Conservation (phyloP, 2,113 vertebrate species). For the Sorex fumeus region DNA sequence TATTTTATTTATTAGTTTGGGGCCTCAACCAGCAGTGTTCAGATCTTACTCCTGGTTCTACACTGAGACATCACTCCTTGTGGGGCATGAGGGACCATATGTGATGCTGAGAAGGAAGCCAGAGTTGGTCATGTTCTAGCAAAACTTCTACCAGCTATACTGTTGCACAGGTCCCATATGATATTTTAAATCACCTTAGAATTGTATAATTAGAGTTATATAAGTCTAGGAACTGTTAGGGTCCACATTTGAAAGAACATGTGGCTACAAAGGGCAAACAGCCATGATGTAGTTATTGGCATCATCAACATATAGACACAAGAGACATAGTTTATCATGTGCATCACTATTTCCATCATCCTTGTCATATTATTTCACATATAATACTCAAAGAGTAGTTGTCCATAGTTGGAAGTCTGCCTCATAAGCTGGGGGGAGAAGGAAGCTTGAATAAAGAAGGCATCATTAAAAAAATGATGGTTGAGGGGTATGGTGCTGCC, state of each 20-base stretch:
- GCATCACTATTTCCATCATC: not conserved
- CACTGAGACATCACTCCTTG: too few relatives aligned
- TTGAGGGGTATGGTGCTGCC: too few relatives aligned
- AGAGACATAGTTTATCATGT: not conserved
- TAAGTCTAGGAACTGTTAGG: not conserved
- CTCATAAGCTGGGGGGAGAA: too few relatives aligned
- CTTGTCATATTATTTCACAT: not conserved
- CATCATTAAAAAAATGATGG: too few relatives aligned
- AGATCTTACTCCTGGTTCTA: too few relatives aligned
- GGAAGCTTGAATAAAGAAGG: too few relatives aligned
- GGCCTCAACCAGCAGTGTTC: not conserved
- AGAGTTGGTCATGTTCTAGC: too few relatives aligned
- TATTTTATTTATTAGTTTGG: not conserved
- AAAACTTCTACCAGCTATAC: too few relatives aligned
- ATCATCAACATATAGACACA: not conserved
- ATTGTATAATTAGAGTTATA: not conserved
- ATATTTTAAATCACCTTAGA: constrained; percentile 30
- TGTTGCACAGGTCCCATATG: not conserved
- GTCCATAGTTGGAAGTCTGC: too few relatives aligned
- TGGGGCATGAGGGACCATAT: too few relatives aligned
- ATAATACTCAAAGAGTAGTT: not conserved
- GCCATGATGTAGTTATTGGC: not conserved
- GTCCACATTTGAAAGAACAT: constrained; percentile 19
- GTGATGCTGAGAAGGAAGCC: too few relatives aligned
- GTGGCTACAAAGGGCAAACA: not conserved